Percentiles rank a stretch among this genome's conserved stretches.
phyloP scores from a whole-genome alignment of 2,888 invertebrate species.

The Pediacus dermestoides region DNA sequence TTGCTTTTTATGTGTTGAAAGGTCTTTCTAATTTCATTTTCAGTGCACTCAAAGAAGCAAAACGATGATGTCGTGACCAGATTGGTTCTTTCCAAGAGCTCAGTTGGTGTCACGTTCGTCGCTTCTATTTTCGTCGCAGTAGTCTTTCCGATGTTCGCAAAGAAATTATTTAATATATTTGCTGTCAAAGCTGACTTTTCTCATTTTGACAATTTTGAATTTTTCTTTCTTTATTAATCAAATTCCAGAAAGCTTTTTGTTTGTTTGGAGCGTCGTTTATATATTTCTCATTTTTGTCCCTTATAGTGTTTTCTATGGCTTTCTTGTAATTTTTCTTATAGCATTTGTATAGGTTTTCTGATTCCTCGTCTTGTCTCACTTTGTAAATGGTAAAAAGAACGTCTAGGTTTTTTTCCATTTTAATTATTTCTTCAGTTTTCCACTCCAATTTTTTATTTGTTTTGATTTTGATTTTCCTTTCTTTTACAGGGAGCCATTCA shows the following conservation, averaged over 20 bases:
- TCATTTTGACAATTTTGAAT: no score
- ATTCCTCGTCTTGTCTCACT: no score
- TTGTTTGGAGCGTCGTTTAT: constrained; percentile 2
- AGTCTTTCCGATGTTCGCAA: constrained; percentile 6
- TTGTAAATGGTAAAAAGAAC: no score
- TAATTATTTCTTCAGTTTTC: no score
- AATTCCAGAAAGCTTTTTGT: no score
- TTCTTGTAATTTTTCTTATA: no score
- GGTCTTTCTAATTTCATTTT: constrained; percentile 8
- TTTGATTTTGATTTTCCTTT: neutral
- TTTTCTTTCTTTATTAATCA: no score
- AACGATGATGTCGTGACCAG: neutral
- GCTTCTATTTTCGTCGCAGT: no score
- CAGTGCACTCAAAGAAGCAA: constrained; percentile 10
- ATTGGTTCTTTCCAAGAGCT: neutral
- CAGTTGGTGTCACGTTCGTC: no score
- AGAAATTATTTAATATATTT: constrained; percentile 9
- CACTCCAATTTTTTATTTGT: neutral
- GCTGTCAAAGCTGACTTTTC: neutral
- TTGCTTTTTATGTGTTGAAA: constrained; percentile 7
- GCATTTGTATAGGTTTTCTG: no score
- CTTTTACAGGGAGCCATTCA: neutral
- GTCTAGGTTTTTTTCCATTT: no score
- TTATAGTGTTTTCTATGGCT: constrained; percentile 2
- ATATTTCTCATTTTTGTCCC: constrained; percentile 6